phyloP scores from a whole-genome alignment of 2,888 invertebrate genomes.

The Cordilura impudica region DNA sequence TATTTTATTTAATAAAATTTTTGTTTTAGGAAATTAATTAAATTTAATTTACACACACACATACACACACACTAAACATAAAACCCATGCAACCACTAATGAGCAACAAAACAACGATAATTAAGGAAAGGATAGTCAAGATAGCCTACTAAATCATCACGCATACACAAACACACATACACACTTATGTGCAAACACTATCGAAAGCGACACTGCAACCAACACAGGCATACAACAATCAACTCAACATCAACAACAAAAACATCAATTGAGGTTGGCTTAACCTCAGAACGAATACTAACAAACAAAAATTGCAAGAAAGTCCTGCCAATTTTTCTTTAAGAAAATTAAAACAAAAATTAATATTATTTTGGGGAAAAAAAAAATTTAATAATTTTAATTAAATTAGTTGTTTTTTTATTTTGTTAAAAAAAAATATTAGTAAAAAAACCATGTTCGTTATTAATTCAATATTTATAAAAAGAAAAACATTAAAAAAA shows the following conservation, averaged over 20 bases:
- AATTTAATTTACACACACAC: constrained; percentile 23
- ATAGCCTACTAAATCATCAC: too few relatives aligned
- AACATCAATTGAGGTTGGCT: constrained; percentile 24
- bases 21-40: constrained; percentile 62
- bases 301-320: constrained; percentile 24
- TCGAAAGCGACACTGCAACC: not conserved
- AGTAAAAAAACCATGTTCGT: too few relatives aligned
- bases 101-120: not conserved
- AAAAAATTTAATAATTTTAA: constrained; percentile 32
- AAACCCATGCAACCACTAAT: not conserved
- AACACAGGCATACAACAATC: constrained; percentile 49
- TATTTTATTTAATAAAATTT: too few relatives aligned
- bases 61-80: constrained; percentile 1
- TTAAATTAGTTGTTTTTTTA: too few relatives aligned
- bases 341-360: constrained; percentile 35
- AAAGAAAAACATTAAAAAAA: too few relatives aligned
- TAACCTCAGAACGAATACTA: not conserved
- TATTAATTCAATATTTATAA: too few relatives aligned
- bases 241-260: constrained; percentile 45
- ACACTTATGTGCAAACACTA: not conserved
- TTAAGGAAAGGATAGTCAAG: too few relatives aligned
- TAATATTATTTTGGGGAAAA: not conserved
- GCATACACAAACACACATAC: constrained; percentile 4
- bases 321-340: constrained; percentile 61
- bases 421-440: constrained; percentile 3